Evolutionary conservation across 2,113 vertebrate genomes (phyloP), one percentile per base, ranked within the genome.

Genomic region (Trichechus manatus): DNA sequence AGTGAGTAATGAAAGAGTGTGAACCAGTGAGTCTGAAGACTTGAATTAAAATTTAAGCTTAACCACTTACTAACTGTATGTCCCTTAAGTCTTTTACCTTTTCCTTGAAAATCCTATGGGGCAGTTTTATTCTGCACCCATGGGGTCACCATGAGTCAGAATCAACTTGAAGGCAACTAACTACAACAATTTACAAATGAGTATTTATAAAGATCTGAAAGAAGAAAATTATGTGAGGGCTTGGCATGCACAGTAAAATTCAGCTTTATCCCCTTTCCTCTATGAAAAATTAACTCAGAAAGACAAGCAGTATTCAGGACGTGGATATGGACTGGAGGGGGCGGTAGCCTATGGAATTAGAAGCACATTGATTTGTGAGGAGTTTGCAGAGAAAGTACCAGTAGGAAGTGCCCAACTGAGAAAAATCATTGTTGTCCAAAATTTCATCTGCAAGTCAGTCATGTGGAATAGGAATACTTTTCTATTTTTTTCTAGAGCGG

Each of bases 221-320:
- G n/a, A 29, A 47, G 59, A 95, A 79, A n/a, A 63, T 47, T 47
- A 10, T 47, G 10, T 23, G 14, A 50, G 27, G 68, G 10, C 6
- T n/a, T 89, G 80, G 25, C 44, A 94, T 59, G 42, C 27, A 70
- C n/a, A 68, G 68, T 53, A 96, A 78, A 91, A 77, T 56, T 82
- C 33, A 89, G 68, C 6, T 78, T 29, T 72, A 53, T 39, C 8
- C 29, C 61, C 31, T 50, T 74, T 31, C 33, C 68, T 44, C 33
- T 61, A 29, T 59, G 61, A 95, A 95, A 95, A 79, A 78, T 61
- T 59, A 87, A 74, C 59, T 87, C 39, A 14, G 13, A 86, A 90
- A 91, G 68, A 94, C 0, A 63, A 44, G 47, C 6, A 36, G 22
- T 85, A 47, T 64, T 85, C 4, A 72, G 31, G 29, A 64, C 0